Evolutionary conservation across 2,797 vertebrate genomes (phyloP).

Genomic region (Otolemur crassicaudatus): DNA sequence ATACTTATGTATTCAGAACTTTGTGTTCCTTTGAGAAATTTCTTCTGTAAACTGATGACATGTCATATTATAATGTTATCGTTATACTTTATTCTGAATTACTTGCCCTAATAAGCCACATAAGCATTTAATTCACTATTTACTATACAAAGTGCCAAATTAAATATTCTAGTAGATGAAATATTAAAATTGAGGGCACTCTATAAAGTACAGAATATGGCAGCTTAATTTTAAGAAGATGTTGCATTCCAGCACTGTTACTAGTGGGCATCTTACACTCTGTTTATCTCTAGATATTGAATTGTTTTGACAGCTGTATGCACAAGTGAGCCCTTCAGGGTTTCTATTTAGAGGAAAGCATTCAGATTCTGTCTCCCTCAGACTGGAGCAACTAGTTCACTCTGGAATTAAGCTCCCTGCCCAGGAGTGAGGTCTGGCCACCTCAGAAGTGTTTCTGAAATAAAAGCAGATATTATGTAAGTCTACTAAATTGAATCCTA

Average conservation of each 20-base stretch:
- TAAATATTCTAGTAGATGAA: constrained; percentile 15
- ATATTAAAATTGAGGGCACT: not conserved
- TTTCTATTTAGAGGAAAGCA: constrained; percentile 56
- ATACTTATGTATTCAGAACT: not conserved
- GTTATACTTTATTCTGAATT: constrained; percentile 48
- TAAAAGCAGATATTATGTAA: not conserved
- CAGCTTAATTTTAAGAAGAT: constrained; percentile 24
- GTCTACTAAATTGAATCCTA: not conserved
- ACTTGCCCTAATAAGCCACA: constrained; percentile 19
- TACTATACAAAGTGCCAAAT: constrained; percentile 30
- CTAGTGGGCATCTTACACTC: not conserved
- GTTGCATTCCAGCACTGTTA: not conserved
- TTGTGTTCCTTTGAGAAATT: constrained; percentile 10
- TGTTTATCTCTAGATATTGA: constrained; percentile 60
- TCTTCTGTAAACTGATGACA: not conserved
- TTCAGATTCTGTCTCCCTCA: not conserved
- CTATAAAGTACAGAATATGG: not conserved
- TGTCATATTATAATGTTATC: not conserved
- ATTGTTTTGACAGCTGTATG: constrained; percentile 68
- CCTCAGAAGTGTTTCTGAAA: not conserved
- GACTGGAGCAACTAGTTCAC: not conserved
- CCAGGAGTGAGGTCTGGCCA: not conserved
- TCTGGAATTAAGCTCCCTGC: not conserved
- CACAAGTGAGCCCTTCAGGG: constrained; percentile 56
- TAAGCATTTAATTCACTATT: constrained; percentile 54